Evolutionary conservation across 2,797 vertebrate genomes (phyloP).

Genomic region (Scomberomorus guttatus): DNA sequence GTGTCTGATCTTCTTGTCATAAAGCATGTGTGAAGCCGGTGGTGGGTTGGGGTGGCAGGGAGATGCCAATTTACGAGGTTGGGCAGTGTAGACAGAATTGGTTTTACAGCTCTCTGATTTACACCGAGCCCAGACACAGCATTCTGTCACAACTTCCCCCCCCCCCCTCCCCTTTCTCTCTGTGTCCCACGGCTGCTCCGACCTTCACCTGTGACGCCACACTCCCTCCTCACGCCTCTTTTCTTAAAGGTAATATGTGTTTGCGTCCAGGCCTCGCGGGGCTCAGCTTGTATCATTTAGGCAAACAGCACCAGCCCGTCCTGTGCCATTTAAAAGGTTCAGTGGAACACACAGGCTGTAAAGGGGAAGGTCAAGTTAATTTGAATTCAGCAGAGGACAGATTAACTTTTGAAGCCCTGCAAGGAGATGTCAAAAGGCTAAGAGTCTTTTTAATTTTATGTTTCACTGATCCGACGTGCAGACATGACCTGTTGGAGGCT

Average conservation of each 20-base stretch:
- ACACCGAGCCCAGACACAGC: conserved; percentile 32
- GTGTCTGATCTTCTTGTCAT: conserved; percentile 80
- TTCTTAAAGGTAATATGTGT: conserved; percentile 63
- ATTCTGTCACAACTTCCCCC: conserved; percentile 34
- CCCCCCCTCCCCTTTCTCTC: too few species aligned
- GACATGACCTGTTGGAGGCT: conserved; percentile 60
- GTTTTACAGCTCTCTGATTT: conserved; percentile 78
- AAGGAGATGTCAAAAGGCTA: conserved; percentile 65
- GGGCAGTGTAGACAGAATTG: conserved; percentile 66
- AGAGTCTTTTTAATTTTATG: conserved; percentile 77
- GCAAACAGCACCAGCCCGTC: conserved; percentile 45
- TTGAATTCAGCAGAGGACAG: conserved; percentile 70
- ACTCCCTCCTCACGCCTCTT: not conserved
- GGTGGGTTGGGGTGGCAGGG: conserved; percentile 37
- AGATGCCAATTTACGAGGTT: conserved; percentile 78
- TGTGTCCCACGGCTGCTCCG: conserved; percentile 3
- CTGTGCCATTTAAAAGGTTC: conserved; percentile 61
- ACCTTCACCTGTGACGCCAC: conserved; percentile 65
- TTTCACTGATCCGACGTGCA: conserved; percentile 57
- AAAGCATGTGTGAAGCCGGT: conserved; percentile 77
- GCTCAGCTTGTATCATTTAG: conserved; percentile 59
- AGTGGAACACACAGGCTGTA: conserved; percentile 25
- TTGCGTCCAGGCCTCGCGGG: conserved; percentile 43
- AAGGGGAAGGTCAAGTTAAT: conserved; percentile 74
- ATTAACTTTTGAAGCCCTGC: conserved; percentile 71